Percentiles rank a stretch among this genome's conserved stretches.
Conservation (phyloP, 2,888 invertebrate genomes). For the Torymus auratus region DNA sequence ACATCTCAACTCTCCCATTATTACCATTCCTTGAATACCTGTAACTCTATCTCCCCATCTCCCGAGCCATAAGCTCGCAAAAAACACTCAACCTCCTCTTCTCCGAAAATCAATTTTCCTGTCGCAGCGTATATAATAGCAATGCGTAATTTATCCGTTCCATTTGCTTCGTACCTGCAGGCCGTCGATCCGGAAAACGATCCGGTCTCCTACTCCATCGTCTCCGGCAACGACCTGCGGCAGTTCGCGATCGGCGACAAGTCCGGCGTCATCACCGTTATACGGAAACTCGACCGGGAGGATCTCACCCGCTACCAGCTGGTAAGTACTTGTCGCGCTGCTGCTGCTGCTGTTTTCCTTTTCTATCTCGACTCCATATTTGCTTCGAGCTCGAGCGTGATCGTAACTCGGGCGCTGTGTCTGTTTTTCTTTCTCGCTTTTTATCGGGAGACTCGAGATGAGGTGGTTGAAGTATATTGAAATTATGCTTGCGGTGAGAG, state of each 20-base stretch:
- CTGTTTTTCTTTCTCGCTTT: no score
- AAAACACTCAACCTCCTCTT: no score
- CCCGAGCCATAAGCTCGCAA: no score
- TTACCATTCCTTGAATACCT: no score
- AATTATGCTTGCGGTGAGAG: no score
- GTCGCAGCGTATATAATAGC: background rate
- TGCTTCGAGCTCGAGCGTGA: no score
- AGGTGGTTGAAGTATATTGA: no score
- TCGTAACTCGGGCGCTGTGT: no score
- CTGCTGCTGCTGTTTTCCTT: slow-evolving; percentile 18
- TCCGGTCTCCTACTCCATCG: slow-evolving; percentile 89
- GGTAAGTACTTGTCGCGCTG: slow-evolving; percentile 78
- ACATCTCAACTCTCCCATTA: no score
- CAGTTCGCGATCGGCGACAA: slow-evolving; percentile 91
- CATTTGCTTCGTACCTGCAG: slow-evolving; percentile 72
- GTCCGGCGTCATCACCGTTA: slow-evolving; percentile 93
- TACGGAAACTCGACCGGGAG: slow-evolving; percentile 90
- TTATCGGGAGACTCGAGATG: no score
- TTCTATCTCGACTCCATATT: no score
- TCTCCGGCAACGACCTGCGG: slow-evolving; percentile 92
- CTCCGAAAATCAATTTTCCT: background rate
- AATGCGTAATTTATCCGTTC: background rate
- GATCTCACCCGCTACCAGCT: slow-evolving; percentile 92
- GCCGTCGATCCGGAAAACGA: slow-evolving; percentile 94
- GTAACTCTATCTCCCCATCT: no score